Evolutionary conservation across 2,113 vertebrate species (phyloP).

Genomic region (Muntiacus muntjak): DNA sequence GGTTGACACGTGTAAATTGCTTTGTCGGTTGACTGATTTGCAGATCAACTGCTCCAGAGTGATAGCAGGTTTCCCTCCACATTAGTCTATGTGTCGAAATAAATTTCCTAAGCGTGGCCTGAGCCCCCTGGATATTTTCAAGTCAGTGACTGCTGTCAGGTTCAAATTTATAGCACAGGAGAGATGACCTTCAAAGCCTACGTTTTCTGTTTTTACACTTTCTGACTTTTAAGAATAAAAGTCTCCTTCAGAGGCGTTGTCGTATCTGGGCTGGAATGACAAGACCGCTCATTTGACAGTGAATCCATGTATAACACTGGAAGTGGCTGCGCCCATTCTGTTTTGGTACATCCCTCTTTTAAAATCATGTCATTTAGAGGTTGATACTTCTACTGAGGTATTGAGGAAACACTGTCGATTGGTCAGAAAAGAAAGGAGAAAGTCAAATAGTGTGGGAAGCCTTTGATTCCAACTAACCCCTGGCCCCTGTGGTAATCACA

Average conservation of each 20-base stretch:
- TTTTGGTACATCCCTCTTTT: background rate
- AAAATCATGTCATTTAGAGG: background rate
- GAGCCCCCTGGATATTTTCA: background rate
- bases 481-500: background rate
- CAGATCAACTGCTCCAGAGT: background rate
- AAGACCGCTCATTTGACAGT: background rate
- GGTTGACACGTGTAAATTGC: background rate
- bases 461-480: background rate
- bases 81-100: background rate
- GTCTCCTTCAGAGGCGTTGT: background rate
- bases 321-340: background rate
- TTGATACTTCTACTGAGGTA: background rate
- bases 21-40: background rate
- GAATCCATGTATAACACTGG: background rate
- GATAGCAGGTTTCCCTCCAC: background rate
- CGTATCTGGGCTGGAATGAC: background rate
- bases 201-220: background rate
- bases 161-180: background rate
- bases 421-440: background rate
- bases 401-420: background rate
- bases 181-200: background rate
- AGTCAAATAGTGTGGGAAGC: background rate
- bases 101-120: background rate
- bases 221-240: background rate
- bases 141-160: background rate